Evolutionary conservation across 2,113 vertebrate species (phyloP), one percentile per base, ranked within the genome.

Genomic region (Hydrochoerus hydrochaeris): DNA sequence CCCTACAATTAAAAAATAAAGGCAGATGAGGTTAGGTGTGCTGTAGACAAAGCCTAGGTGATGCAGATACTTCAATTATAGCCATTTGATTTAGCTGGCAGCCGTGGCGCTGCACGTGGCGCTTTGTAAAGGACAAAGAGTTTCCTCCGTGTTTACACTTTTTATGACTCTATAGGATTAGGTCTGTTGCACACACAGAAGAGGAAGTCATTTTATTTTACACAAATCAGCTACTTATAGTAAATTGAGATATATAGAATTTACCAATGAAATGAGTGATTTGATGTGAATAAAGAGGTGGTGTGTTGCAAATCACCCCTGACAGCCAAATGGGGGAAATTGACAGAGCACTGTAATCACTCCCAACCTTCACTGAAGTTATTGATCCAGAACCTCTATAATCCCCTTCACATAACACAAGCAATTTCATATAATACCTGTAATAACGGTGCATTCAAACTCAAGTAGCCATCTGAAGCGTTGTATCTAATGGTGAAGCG

Each of bases 371-470:
- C 99, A 99, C 99, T 99, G 99, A 98, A 99, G 99, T 99, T 99
- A 99, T 99, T 99, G 99, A 99, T 99, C 99, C 99, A 99, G 99
- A 99, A 98, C 99, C 99, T 99, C 99, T 98, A 97, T 99, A 99
- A 99, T 99, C 99, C 99, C 99, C 99, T 99, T 99, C 99, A 99
- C 99, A 99, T 99, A 99, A 99, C 99, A 99, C 98, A 99, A 99
- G 99, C 99, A 99, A 99, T 99, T 99, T 99, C 99, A 99, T 99
- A 98, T 99, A 99, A 99, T 99, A 99, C 99, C 99, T 99, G 99
- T 99, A 99, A 99, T 99, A 99, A 99, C 98, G 98, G 98, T 92
- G 97, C 99, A 99, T 99, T 99, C 98, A 99, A 98, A 99, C 99
- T 99, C 98, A 99, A 99, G 99, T 98, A 99, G 99, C 99, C 99